Conservation (phyloP, 2,113 vertebrate species). For the Platysternon megacephalum region DNA sequence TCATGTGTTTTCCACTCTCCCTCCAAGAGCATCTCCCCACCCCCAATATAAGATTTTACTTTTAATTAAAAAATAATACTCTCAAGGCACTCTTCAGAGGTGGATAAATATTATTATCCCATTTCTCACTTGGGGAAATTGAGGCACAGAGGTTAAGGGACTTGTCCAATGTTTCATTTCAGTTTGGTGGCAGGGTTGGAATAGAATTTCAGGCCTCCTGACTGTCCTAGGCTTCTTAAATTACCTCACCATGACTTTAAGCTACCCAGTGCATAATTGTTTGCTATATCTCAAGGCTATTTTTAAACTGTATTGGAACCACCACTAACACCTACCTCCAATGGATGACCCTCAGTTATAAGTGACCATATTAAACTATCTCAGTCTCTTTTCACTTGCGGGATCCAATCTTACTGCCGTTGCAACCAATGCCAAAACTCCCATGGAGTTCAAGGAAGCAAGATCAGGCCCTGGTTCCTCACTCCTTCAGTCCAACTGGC, state of each 20-base stretch:
- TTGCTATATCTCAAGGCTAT: not conserved
- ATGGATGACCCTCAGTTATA: not conserved
- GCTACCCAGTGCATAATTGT: not conserved
- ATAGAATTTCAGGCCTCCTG: not conserved
- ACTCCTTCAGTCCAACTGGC: fast-evolving
- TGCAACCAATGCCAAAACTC: not conserved
- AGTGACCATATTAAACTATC: not conserved
- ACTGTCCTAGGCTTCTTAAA: not conserved
- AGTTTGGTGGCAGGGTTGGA: not conserved
- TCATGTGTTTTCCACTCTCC: not conserved
- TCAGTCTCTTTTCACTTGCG: not conserved
- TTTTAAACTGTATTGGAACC: not conserved
- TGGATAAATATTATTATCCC: not conserved
- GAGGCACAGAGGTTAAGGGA: not conserved
- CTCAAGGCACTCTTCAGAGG: not conserved
- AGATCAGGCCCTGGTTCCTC: not conserved
- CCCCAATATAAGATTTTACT: not conserved
- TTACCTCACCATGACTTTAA: not conserved
- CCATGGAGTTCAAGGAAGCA: not conserved
- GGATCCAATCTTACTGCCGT: not conserved
- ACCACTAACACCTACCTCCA: not conserved
- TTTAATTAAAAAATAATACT: not conserved
- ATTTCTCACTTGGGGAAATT: not conserved
- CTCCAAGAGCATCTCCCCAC: not conserved
- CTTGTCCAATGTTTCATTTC: not conserved